phyloP scores from a whole-genome alignment of 2,797 vertebrate genomes.

The Sternotherus odoratus region DNA sequence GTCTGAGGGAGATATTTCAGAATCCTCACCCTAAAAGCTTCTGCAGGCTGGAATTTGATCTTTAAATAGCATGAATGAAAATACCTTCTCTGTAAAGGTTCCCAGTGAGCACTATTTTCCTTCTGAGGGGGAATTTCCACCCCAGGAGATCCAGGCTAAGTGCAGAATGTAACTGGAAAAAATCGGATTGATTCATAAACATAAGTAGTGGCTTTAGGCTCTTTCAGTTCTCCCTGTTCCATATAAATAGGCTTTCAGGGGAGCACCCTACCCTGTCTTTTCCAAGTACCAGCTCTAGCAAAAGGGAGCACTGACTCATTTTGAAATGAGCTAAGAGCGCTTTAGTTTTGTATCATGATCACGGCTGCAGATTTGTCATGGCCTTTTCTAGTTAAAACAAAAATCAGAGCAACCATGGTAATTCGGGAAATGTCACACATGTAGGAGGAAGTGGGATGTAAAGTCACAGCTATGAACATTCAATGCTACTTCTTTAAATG shows the following conservation, averaged over 20 bases:
- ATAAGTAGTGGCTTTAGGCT: background rate
- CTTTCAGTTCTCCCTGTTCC: background rate
- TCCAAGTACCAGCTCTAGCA: background rate
- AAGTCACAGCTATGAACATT: background rate
- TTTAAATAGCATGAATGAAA: background rate
- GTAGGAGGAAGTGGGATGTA: background rate
- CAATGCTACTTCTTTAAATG: background rate
- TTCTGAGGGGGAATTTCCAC: conserved; percentile 5
- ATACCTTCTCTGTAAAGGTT: conserved; percentile 3
- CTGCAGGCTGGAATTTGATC: background rate
- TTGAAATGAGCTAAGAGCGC: background rate
- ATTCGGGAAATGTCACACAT: too few relatives aligned
- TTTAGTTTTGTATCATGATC: too few relatives aligned
- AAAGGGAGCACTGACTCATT: background rate
- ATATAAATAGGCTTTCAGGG: background rate
- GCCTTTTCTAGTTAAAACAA: too few relatives aligned
- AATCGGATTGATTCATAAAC: background rate
- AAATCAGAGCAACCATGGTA: too few relatives aligned
- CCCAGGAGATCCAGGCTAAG: background rate
- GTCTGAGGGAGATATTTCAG: background rate
- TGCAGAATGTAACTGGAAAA: background rate
- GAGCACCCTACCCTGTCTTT: background rate
- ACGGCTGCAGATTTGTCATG: too few relatives aligned
- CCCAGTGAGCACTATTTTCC: background rate
- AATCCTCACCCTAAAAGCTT: background rate